Base-by-base conservation (phyloP, 2,888 invertebrate genomes). In the Heliothis peltigera region DNA sequence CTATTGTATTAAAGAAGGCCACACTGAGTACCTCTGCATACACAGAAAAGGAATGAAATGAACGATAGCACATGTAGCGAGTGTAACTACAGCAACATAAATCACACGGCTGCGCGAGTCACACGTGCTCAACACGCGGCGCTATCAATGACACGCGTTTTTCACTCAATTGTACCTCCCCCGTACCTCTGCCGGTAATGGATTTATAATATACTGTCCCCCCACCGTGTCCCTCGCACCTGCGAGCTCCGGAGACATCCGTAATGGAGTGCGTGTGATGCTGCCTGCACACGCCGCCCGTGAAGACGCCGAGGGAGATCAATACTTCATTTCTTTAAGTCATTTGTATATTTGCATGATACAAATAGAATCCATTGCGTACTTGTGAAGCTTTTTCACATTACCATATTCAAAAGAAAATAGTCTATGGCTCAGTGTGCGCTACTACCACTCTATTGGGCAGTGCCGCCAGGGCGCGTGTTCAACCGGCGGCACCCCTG, bases 201-300 rank as follows among this genome's bases (percentile, higher is more conserved):
- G 80, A 63, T 81, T 72, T 81, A 76, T 81, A 79, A 81, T 79
- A 72, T 63, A 48, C 63, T 47, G 60, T 22, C 59, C 32, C 42
- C 18, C 55, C 53, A 25, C 62, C 10, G 43, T 18, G n/a, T 7
- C 42, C 25, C 47, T 44, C 2, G 5, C 12, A 43, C 5, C 8
- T 3, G 51, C 7, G 19, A 22, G 15, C 22, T 7, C 25, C 17
- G n/a, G 43, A 63, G 59, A 48, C 42, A 35, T 8, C 54, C 42
- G n/a, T 73, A 77, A 67, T 69, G 63, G 75, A 68, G 55, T 61
- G 59, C 56, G 55, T 63, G 47, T 77, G 62, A 80, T 67, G 69
- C 39, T 51, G 61, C 39, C 15, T n/a, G n/a, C 4, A 25, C 39
- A 4, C 39, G 15, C 4, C 8, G 28, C 7, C 6, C 28, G 32